Conservation (phyloP, 1,140 invertebrate species). For the Tenebrio molitor region DNA sequence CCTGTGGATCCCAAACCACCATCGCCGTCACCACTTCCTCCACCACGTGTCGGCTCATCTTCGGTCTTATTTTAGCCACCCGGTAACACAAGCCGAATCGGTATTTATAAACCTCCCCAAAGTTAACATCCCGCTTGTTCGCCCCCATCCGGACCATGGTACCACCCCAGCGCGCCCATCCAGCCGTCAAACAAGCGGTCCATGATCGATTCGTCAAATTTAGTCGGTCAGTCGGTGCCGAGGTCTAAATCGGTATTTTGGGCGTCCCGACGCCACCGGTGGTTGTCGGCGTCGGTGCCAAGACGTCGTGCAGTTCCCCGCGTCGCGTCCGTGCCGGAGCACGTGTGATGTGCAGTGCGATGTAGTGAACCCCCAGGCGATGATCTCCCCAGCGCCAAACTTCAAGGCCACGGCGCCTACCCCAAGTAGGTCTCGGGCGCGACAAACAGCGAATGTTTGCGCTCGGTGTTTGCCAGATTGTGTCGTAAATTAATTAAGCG, state of each 20-base stretch:
- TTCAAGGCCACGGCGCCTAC: conserved; percentile 82
- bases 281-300: conserved; percentile 57
- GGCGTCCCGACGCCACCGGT: conserved; percentile 59
- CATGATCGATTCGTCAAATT: conserved; percentile 55
- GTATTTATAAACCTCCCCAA: too few relatives aligned
- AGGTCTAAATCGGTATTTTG: conserved; percentile 56
- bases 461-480: too few relatives aligned
- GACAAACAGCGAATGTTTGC: not conserved
- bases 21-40: too few relatives aligned
- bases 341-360: conserved; percentile 59
- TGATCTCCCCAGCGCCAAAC: conserved; percentile 71
- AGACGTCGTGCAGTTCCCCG: conserved; percentile 48
- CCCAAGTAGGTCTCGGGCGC: conserved; percentile 72
- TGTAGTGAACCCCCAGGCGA: conserved; percentile 57
- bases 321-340: conserved; percentile 41
- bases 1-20: too few relatives aligned
- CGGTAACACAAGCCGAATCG: too few relatives aligned
- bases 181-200: conserved; percentile 9
- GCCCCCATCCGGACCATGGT: too few relatives aligned
- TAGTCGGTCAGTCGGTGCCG: conserved; percentile 54
- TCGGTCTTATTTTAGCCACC: too few relatives aligned
- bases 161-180: not conserved
- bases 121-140: too few relatives aligned
- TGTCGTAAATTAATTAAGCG: too few relatives aligned
- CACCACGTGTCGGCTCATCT: too few relatives aligned